These are phyloP conservation scores for Colaptes auratus DNA, from an alignment of 2,113 vertebrate genomes.

Conservation along the genomic window DNA sequence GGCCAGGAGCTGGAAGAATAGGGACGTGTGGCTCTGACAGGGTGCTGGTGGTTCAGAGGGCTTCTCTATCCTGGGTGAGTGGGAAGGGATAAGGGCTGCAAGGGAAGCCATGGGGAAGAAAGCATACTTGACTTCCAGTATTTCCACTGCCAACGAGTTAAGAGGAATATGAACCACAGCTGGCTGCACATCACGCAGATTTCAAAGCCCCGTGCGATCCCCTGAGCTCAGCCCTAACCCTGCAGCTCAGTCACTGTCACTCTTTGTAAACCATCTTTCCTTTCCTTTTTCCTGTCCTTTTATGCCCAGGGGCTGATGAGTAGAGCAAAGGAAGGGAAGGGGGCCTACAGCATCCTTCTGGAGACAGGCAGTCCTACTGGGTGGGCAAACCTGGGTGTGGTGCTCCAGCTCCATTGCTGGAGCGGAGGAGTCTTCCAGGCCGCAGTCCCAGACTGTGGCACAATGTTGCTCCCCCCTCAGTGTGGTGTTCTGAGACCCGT, in stretches of 20 bases:
- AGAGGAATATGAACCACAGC: conserved; percentile 2
- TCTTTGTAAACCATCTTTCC: conserved; percentile 34
- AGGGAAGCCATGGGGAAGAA: conserved; percentile 25
- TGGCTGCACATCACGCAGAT: conserved; percentile 18
- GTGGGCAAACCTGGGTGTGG: not conserved
- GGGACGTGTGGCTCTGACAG: conserved; percentile 16
- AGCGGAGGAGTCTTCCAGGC: conserved; percentile 56
- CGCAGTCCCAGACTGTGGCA: not conserved
- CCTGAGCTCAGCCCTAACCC: conserved; percentile 36
- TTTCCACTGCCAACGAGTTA: conserved; percentile 44
- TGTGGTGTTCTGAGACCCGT: not conserved
- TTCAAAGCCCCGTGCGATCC: conserved; percentile 25
- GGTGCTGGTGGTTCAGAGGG: conserved; percentile 15
- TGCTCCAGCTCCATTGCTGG: conserved; percentile 16
- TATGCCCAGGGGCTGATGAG: not conserved
- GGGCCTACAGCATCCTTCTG: conserved; percentile 25
- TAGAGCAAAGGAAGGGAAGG: not conserved
- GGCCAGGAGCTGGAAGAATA: conserved; percentile 70
- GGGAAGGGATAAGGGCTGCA: not conserved
- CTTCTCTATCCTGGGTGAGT: not conserved
- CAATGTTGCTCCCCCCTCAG: not conserved
- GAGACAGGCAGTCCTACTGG: not conserved
- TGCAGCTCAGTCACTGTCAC: conserved; percentile 3
- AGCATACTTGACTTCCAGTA: conserved; percentile 19
- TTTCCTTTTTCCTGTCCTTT: conserved; percentile 35